Conservation (phyloP, 2,797 vertebrate genomes). For the Brotula barbata region DNA sequence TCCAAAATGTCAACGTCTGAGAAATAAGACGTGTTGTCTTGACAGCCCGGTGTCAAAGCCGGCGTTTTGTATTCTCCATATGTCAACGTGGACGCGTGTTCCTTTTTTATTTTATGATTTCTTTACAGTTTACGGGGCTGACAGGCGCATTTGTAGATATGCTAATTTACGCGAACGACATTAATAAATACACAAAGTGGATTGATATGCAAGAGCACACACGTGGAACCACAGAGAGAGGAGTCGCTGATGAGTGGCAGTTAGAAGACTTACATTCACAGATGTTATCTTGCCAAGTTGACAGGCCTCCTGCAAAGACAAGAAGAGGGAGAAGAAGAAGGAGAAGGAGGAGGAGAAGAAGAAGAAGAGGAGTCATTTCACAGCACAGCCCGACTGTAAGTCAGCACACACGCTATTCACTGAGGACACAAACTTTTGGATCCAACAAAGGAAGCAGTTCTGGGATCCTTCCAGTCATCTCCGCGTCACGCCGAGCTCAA, state of each 20-base stretch:
- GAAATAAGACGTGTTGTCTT: neutral
- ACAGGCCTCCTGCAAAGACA: constrained; percentile 76
- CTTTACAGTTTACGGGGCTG: neutral
- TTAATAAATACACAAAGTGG: constrained; percentile 2
- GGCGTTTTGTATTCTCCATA: neutral
- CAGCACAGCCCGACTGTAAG: constrained; percentile 28
- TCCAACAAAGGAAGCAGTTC: constrained; percentile 35
- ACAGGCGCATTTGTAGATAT: constrained; percentile 3
- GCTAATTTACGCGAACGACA: constrained; percentile 12
- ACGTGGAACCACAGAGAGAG: constrained; percentile 26
- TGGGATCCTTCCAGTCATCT: constrained; percentile 42
- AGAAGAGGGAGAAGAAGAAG: too few species aligned
- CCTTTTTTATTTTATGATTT: constrained; percentile 4
- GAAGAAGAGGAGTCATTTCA: constrained; percentile 50
- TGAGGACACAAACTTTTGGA: constrained; percentile 36
- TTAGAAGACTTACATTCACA: constrained; percentile 71
- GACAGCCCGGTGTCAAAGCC: neutral
- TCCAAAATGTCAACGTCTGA: too few species aligned
- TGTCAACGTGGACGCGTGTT: neutral
- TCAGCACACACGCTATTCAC: constrained; percentile 45
- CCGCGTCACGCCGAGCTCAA: constrained; percentile 57
- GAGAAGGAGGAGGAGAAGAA: too few species aligned
- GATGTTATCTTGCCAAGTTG: constrained; percentile 75
- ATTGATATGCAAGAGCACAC: constrained; percentile 11
- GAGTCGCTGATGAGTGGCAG: constrained; percentile 1